Conservation (phyloP, 1,140 invertebrate genomes). For the Andrena cerasifolii region DNA sequence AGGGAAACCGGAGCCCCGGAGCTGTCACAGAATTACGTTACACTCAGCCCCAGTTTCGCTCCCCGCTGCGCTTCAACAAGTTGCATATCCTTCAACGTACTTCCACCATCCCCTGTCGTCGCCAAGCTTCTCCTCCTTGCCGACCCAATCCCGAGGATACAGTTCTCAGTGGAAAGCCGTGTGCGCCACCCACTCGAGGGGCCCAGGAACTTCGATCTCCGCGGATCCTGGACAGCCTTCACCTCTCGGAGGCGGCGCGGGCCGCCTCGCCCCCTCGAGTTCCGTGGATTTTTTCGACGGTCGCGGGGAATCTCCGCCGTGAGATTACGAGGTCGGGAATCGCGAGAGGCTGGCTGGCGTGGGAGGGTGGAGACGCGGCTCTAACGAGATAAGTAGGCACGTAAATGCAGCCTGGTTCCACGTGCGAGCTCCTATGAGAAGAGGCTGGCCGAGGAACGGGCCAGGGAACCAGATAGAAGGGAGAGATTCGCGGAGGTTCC, state of each 20-base stretch:
- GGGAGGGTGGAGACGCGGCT: constrained; percentile 53
- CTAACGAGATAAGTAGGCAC: constrained; percentile 62
- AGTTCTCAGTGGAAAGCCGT: too few relatives aligned
- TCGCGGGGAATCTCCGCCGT: constrained; percentile 16
- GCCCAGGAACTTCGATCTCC: background rate
- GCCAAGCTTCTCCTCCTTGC: too few relatives aligned
- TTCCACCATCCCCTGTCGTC: too few relatives aligned
- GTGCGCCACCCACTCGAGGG: background rate
- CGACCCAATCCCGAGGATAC: background rate
- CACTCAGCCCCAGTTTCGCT: too few relatives aligned
- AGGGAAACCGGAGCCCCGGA: too few relatives aligned
- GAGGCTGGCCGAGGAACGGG: constrained; percentile 44
- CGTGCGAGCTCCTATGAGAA: constrained; percentile 47
- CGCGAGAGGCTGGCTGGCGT: constrained; percentile 41
- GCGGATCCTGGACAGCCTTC: background rate
- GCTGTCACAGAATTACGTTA: too few relatives aligned
- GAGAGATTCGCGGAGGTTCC: constrained; percentile 57
- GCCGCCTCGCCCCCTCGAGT: background rate
- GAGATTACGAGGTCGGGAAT: constrained; percentile 58
- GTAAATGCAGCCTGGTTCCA: constrained; percentile 42
- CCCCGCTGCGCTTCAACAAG: too few relatives aligned
- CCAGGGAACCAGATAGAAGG: constrained; percentile 55
- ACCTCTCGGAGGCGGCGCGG: background rate
- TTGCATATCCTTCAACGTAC: too few relatives aligned
- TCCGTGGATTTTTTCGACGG: constrained; percentile 12